phyloP scores from a whole-genome alignment of 2,888 invertebrate genomes.

The Alsophila aescularia region DNA sequence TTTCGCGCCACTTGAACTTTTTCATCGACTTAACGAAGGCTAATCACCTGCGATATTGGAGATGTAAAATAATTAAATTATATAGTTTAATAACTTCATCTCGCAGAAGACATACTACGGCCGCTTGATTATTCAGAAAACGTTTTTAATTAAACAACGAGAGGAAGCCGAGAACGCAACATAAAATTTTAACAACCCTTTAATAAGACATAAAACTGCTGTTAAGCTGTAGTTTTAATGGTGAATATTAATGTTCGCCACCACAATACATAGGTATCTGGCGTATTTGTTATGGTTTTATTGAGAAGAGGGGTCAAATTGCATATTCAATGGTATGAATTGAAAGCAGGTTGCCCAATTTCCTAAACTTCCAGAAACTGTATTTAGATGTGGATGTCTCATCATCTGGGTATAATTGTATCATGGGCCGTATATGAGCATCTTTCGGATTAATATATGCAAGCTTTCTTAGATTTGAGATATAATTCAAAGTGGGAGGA shows the following conservation, averaged over 20 bases:
- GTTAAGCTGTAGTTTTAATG: conserved; percentile 71
- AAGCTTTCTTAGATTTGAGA: no score
- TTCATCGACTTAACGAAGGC: no score
- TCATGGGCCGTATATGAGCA: no score
- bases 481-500: no score
- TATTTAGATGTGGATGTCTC: no score
- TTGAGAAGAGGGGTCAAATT: conserved; percentile 33
- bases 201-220: conserved; percentile 79
- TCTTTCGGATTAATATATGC: no score
- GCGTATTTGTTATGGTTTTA: conserved; percentile 47
- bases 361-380: no score
- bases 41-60: no score
- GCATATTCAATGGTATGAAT: not conserved
- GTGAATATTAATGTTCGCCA: conserved; percentile 76
- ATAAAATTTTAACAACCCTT: conserved; percentile 83
- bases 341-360: no score
- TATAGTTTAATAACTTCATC: conserved; percentile 44
- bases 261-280: conserved; percentile 70
- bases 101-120: conserved; percentile 64
- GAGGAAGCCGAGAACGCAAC: conserved; percentile 60
- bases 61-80: no score
- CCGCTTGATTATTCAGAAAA: conserved; percentile 78
- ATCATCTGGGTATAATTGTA: no score
- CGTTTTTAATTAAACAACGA: conserved; percentile 81
- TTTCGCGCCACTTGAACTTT: no score